Percentiles rank a stretch among this genome's conserved stretches.
phyloP scores from a whole-genome alignment of 2,113 vertebrate genomes.

The Rana temporaria region DNA sequence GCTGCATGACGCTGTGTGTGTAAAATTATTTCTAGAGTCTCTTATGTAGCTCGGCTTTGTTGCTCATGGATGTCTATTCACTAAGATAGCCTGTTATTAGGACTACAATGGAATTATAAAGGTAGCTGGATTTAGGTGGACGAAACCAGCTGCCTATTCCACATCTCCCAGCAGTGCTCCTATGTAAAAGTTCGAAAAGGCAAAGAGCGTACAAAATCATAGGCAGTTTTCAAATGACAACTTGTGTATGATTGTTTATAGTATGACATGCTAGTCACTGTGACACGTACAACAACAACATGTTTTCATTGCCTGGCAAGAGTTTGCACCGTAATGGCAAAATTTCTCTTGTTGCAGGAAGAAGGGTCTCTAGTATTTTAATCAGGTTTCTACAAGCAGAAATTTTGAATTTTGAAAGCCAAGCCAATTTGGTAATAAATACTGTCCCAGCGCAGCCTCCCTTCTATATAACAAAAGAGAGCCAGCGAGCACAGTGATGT shows the following conservation, averaged over 20 bases:
- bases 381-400: not conserved
- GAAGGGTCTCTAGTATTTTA: not conserved
- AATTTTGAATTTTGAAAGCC: too few species aligned
- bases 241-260: not conserved
- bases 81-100: constrained; percentile 31
- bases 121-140: constrained; percentile 14
- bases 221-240: constrained; percentile 24
- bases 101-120: constrained; percentile 25
- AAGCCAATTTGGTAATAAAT: too few species aligned
- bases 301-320: not conserved
- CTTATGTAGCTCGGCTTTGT: not conserved
- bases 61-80: constrained; percentile 30
- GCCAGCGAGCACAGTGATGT: too few species aligned
- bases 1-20: not conserved
- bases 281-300: not conserved
- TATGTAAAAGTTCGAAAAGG: not conserved
- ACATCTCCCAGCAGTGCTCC: constrained; percentile 14
- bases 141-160: constrained; percentile 9
- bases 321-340: not conserved
- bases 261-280: not conserved
- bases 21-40: not conserved
- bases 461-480: too few species aligned
- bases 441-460: too few species aligned
- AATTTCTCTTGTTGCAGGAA: not conserved
- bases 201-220: not conserved